Evolutionary conservation across 2,888 invertebrate species (phyloP).

Genomic region (Drosophila histrio): DNA sequence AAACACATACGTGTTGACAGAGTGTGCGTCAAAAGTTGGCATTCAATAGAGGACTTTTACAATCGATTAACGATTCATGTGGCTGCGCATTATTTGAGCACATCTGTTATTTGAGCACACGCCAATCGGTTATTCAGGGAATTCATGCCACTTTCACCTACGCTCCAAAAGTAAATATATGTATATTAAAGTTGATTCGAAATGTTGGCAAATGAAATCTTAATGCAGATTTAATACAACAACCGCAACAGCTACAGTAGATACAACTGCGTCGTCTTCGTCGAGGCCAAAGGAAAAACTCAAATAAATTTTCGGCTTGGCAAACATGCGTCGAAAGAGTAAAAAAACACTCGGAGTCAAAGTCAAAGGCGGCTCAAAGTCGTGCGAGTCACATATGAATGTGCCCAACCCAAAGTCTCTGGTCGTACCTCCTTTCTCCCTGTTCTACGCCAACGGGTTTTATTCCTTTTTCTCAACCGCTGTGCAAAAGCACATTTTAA

Average conservation of each 20-base stretch:
- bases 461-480: background rate
- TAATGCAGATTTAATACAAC: conserved; percentile 57
- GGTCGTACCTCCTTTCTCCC: background rate
- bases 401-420: background rate
- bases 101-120: conserved; percentile 38
- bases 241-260: conserved; percentile 7
- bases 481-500: conserved; percentile 38
- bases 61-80: conserved; percentile 50
- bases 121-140: conserved; percentile 26
- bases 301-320: conserved; percentile 53
- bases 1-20: too few species aligned
- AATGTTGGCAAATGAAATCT: conserved; percentile 50
- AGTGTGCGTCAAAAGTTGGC: conserved; percentile 3
- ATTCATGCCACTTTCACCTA: conserved; percentile 24
- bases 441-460: conserved; percentile 10
- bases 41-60: conserved; percentile 11
- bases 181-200: conserved; percentile 28
- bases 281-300: conserved; percentile 37
- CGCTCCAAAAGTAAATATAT: background rate
- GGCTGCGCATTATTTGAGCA: conserved; percentile 22
- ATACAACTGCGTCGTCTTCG: conserved; percentile 9
- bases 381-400: conserved; percentile 45
- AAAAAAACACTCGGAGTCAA: conserved; percentile 29
- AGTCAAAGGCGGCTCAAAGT: conserved; percentile 32
- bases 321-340: conserved; percentile 34